phyloP scores from a whole-genome alignment of 2,888 invertebrate species.

The Zonitis immaculata region DNA sequence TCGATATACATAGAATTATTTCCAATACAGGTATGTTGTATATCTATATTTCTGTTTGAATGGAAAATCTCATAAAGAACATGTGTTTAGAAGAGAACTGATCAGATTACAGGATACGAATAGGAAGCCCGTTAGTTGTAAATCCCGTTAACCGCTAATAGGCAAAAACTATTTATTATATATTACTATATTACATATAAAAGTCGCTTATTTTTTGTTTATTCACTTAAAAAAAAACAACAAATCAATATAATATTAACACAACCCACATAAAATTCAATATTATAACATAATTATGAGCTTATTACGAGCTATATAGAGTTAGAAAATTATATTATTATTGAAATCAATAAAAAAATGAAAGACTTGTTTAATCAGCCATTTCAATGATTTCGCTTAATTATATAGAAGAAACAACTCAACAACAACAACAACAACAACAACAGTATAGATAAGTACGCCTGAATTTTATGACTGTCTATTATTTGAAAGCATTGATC shows the following conservation, averaged over 20 bases:
- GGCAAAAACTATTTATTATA: slow-evolving; percentile 9
- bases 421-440: too few relatives aligned
- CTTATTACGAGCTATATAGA: too few relatives aligned
- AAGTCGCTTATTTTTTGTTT: slow-evolving; percentile 2
- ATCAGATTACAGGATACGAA: slow-evolving; percentile 20
- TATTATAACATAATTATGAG: too few relatives aligned
- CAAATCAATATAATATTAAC: background rate
- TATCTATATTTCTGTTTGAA: too few relatives aligned
- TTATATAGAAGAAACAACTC: too few relatives aligned
- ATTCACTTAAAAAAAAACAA: background rate
- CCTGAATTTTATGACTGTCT: background rate
- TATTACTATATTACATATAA: too few relatives aligned
- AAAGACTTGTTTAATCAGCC: background rate
- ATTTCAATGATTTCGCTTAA: background rate
- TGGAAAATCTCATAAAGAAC: background rate
- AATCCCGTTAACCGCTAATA: slow-evolving; percentile 17
- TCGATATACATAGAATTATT: too few relatives aligned
- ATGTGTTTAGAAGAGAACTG: slow-evolving; percentile 3
- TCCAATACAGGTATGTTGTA: too few relatives aligned
- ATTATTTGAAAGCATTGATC: slow-evolving; percentile 1
- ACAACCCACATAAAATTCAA: too few relatives aligned
- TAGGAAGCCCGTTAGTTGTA: slow-evolving; percentile 17
- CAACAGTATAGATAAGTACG: too few relatives aligned
- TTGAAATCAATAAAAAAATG: too few relatives aligned
- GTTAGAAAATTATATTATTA: too few relatives aligned